phyloP scores from a whole-genome alignment of 2,113 vertebrate species.

The Campylomormyrus tamandua region DNA sequence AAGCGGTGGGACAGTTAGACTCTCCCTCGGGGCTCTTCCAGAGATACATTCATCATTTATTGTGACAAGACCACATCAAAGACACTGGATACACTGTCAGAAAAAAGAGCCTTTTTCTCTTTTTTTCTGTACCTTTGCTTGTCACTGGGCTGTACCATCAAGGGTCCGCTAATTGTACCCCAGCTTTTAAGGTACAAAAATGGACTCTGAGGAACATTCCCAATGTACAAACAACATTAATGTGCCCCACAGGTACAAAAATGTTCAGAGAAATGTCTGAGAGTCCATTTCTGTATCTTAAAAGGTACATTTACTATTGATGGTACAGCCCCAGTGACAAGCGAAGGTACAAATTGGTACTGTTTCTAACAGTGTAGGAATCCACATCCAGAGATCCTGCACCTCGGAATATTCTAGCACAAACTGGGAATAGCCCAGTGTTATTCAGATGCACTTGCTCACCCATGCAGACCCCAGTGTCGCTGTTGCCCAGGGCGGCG shows the following conservation, averaged over 20 bases:
- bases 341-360: not conserved
- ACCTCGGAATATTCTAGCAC: not conserved
- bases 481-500: slow-evolving; percentile 43
- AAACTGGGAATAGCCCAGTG: not conserved
- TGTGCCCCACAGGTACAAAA: not conserved
- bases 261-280: not conserved
- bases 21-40: not conserved
- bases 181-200: not conserved
- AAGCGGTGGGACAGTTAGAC: not conserved
- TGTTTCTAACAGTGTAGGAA: not conserved
- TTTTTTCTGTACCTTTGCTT: too few species aligned
- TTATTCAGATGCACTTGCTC: slow-evolving; percentile 27
- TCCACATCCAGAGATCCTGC: not conserved
- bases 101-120: too few species aligned
- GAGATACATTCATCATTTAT: not conserved
- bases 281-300: not conserved
- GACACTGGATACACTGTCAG: not conserved
- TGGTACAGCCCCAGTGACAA: not conserved
- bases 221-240: not conserved
- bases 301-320: not conserved
- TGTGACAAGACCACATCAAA: not conserved
- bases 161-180: not conserved
- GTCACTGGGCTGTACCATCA: not conserved
- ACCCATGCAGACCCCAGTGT: slow-evolving; percentile 66
- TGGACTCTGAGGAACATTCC: not conserved